A percentile compares a stretch with the other conserved stretches of the same genome.
Conservation (phyloP, 2,113 vertebrate genomes). For the Raja brachyura region DNA sequence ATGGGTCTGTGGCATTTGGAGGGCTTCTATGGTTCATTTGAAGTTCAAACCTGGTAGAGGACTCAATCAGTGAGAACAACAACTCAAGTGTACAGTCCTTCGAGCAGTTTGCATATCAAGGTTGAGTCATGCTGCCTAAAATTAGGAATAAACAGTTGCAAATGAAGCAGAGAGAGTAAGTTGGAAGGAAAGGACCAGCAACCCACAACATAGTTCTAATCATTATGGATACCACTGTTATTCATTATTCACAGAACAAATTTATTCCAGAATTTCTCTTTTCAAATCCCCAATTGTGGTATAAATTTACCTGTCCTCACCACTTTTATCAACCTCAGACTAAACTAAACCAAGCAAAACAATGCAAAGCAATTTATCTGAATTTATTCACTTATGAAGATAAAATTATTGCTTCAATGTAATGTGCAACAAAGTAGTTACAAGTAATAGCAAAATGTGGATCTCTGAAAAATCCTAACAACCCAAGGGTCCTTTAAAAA, state of each 20-base stretch:
- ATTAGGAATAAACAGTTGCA: not conserved
- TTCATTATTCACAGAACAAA: slow-evolving; percentile 8
- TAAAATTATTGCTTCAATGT: slow-evolving; percentile 24
- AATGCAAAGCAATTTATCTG: slow-evolving; percentile 7
- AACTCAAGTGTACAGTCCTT: not conserved
- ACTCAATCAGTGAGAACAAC: not conserved
- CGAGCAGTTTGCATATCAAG: not conserved
- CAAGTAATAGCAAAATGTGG: slow-evolving; percentile 29
- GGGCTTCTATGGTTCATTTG: not conserved
- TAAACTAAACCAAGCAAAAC: slow-evolving; percentile 28
- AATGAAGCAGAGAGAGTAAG: too few species aligned
- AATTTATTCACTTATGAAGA: slow-evolving; percentile 19
- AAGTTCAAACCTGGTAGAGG: slow-evolving; percentile 5
- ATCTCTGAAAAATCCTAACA: slow-evolving; percentile 30
- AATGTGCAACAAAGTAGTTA: slow-evolving; percentile 13
- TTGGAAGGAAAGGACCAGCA: not conserved
- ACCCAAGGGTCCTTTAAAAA: slow-evolving; percentile 37
- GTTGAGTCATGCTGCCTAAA: not conserved
- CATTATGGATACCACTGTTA: not conserved
- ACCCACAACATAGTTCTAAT: not conserved
- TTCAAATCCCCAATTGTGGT: slow-evolving; percentile 3
- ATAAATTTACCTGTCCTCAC: slow-evolving; percentile 17
- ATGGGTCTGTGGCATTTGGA: not conserved
- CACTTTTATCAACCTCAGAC: slow-evolving; percentile 22
- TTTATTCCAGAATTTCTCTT: slow-evolving; percentile 26